Conservation (phyloP, 2,113 vertebrate species). For the Pterocles gutturalis region DNA sequence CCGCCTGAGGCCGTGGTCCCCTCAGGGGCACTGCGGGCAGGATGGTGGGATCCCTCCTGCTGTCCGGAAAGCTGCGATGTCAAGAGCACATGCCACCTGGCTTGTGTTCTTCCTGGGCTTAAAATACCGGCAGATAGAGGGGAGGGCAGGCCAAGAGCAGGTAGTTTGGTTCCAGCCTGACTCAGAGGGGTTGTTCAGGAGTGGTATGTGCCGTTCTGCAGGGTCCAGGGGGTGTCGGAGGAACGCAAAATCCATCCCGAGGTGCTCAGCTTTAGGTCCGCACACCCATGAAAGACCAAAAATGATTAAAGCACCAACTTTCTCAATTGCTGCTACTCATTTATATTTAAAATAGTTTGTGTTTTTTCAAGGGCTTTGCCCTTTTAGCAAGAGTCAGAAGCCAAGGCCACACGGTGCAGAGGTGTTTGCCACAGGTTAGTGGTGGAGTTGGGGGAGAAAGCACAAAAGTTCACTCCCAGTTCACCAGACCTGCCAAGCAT, state of each 20-base stretch:
- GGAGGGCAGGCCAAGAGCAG: not conserved
- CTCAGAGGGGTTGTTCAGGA: fast-evolving
- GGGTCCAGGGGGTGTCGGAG: fast-evolving
- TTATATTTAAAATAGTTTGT: not conserved
- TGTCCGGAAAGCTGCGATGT: no score
- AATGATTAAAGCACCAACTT: fast-evolving
- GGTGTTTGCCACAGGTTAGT: not conserved
- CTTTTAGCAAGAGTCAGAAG: not conserved
- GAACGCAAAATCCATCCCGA: not conserved
- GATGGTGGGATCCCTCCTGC: fast-evolving
- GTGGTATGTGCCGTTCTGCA: fast-evolving
- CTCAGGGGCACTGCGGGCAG: fast-evolving
- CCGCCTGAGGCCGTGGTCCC: not conserved
- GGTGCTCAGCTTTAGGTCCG: fast-evolving
- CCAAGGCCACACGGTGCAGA: fast-evolving
- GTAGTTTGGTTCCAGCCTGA: not conserved
- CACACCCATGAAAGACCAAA: fast-evolving
- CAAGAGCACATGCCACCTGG: fast-evolving
- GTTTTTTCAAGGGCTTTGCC: not conserved
- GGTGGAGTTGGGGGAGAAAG: not conserved
- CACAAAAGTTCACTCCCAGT: fast-evolving
- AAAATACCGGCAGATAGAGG: fast-evolving
- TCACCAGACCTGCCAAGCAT: fast-evolving
- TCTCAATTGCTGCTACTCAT: fast-evolving
- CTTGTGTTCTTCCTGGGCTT: fast-evolving